phyloP scores from a whole-genome alignment of 2,888 invertebrate species.

The Poecilus cupreus region DNA sequence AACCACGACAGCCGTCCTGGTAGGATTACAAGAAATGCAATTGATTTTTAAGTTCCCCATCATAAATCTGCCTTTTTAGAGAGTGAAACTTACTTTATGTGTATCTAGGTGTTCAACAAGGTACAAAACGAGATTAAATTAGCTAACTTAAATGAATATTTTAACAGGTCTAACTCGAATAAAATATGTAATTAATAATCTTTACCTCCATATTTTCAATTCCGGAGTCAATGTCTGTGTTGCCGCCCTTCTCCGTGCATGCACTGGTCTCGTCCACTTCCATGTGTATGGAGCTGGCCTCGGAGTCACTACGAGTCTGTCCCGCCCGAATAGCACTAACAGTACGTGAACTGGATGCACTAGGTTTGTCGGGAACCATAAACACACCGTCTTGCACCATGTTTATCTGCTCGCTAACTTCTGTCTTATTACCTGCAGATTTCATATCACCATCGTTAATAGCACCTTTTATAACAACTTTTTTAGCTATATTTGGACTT shows the following conservation, averaged over 20 bases:
- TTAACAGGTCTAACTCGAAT: too few relatives aligned
- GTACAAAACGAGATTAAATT: too few relatives aligned
- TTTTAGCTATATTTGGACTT: constrained; percentile 45
- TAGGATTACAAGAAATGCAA: too few relatives aligned
- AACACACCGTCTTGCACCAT: constrained; percentile 69
- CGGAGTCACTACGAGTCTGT: constrained; percentile 70
- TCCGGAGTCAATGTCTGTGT: constrained; percentile 81
- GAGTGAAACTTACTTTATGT: too few relatives aligned
- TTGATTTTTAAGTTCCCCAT: too few relatives aligned
- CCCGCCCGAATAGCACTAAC: constrained; percentile 55
- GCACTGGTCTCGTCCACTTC: constrained; percentile 76
- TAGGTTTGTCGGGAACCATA: constrained; percentile 70
- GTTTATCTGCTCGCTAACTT: constrained; percentile 66
- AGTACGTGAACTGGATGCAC: constrained; percentile 67
- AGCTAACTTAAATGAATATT: too few relatives aligned
- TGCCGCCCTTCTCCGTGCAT: constrained; percentile 71
- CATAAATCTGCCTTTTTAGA: too few relatives aligned
- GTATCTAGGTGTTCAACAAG: too few relatives aligned
- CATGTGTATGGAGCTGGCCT: constrained; percentile 74
- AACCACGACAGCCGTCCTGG: too few relatives aligned
- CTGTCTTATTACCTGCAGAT: constrained; percentile 29
- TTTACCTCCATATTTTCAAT: constrained; percentile 84
- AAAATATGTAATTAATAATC: not conserved
- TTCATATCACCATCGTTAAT: constrained; percentile 38
- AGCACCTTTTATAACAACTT: constrained; percentile 35